Conservation (phyloP, 2,113 vertebrate species). For the Pteropus alecto region DNA sequence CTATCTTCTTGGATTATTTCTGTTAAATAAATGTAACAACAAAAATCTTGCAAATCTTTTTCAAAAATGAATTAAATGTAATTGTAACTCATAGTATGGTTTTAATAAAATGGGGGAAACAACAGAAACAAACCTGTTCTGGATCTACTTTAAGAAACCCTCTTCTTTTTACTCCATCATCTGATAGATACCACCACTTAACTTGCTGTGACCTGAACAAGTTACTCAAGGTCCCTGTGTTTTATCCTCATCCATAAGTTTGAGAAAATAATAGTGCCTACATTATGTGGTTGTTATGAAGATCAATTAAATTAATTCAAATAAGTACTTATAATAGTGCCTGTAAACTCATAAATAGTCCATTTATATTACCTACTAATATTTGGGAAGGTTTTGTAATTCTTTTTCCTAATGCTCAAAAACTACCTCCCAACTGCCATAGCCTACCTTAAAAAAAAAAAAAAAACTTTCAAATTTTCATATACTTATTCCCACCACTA, state of each 20-base stretch:
- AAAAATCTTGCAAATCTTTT: background rate
- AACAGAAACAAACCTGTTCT: background rate
- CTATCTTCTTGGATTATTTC: background rate
- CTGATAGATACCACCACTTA: background rate
- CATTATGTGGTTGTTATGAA: background rate
- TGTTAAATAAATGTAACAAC: background rate
- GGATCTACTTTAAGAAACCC: background rate
- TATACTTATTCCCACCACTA: background rate
- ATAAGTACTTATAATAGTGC: background rate
- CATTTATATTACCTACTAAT: background rate
- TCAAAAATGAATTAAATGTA: background rate
- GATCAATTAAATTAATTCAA: constrained; percentile 27
- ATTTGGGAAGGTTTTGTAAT: background rate
- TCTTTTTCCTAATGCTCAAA: background rate
- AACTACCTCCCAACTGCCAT: background rate
- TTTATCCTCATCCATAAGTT: background rate
- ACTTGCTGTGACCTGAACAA: background rate
- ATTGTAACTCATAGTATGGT: background rate
- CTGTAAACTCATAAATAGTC: background rate
- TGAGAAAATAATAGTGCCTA: background rate
- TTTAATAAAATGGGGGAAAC: background rate
- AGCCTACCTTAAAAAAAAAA: background rate
- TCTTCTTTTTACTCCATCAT: background rate
- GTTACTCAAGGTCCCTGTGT: background rate
- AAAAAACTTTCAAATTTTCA: background rate